Percentiles rank a stretch among this genome's conserved stretches.
phyloP scores from a whole-genome alignment of 2,888 invertebrate species.

The Dinocampus coccinellae region DNA sequence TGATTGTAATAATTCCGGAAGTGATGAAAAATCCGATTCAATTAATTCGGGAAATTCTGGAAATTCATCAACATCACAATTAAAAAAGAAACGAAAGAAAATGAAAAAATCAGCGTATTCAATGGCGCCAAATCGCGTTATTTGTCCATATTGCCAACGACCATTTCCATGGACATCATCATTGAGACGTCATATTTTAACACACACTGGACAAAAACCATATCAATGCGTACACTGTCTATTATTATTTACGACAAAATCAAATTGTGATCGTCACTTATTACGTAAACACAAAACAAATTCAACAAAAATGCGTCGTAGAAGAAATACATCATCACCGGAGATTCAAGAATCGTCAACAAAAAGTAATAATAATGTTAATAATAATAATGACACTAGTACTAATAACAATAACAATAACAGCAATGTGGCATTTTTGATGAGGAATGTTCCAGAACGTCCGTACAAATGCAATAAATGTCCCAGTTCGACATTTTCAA shows the following conservation, averaged over 20 bases:
- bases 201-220: conserved; percentile 97
- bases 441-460: conserved; percentile 81
- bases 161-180: conserved; percentile 98
- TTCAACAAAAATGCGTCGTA: conserved; percentile 58
- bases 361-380: conserved; percentile 51
- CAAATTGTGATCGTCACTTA: conserved; percentile 95
- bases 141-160: conserved; percentile 92
- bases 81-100: conserved; percentile 53
- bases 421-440: conserved; percentile 70
- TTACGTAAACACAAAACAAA: conserved; percentile 85
- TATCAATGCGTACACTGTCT: conserved; percentile 95
- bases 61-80: conserved; percentile 60
- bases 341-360: conserved; percentile 67
- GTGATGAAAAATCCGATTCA: conserved; percentile 84
- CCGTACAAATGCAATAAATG: conserved; percentile 86
- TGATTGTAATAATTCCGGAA: conserved; percentile 86
- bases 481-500: conserved; percentile 86
- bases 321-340: conserved; percentile 68
- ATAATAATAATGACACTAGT: conserved; percentile 69
- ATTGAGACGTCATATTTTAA: conserved; percentile 91
- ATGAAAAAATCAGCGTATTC: conserved; percentile 85
- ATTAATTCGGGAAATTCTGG: conserved; percentile 73
- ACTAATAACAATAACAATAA: conserved; percentile 60
- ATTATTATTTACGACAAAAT: conserved; percentile 94
- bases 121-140: conserved; percentile 92